Evolutionary conservation across 2,888 invertebrate species (phyloP).

Genomic region (Teleogryllus oceanicus): DNA sequence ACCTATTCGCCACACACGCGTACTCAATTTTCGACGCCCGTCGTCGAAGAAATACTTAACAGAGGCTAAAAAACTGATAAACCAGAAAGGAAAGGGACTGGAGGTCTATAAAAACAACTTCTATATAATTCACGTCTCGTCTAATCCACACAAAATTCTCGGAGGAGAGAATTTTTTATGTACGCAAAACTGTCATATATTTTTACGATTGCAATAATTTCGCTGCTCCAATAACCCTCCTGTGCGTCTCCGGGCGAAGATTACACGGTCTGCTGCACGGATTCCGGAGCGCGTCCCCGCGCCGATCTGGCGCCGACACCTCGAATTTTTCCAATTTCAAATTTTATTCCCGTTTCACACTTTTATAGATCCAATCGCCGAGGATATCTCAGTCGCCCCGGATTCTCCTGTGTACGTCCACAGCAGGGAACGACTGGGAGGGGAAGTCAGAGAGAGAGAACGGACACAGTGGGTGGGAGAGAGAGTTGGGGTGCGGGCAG

Average conservation of each 20-base stretch:
- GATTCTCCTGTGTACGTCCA: neutral
- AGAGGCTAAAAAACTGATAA: neutral
- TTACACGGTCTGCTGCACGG: conserved; percentile 1
- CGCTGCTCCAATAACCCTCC: conserved; percentile 7
- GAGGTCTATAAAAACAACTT: conserved; percentile 2
- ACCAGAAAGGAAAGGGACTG: neutral
- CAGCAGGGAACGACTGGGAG: neutral
- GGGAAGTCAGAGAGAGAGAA: neutral
- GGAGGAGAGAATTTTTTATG: conserved; percentile 6
- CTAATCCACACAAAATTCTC: conserved; percentile 18
- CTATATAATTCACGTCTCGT: conserved; percentile 7
- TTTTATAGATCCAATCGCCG: neutral
- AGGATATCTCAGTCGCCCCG: neutral
- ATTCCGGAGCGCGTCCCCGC: neutral
- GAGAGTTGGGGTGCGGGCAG: too few species aligned
- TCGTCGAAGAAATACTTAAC: neutral
- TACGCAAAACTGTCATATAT: conserved; percentile 22
- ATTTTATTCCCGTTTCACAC: conserved; percentile 18
- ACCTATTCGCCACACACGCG: neutral
- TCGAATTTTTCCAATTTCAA: conserved; percentile 10
- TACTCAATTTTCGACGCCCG: neutral
- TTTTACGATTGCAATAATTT: conserved; percentile 23
- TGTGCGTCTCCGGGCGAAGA: neutral
- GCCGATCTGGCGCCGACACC: conserved; percentile 18
- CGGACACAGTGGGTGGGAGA: too few species aligned